A percentile compares a stretch with the other conserved stretches of the same genome.
Evolutionary conservation across 2,113 vertebrate genomes (phyloP).

Genomic region (Rhinolophus sinicus): DNA sequence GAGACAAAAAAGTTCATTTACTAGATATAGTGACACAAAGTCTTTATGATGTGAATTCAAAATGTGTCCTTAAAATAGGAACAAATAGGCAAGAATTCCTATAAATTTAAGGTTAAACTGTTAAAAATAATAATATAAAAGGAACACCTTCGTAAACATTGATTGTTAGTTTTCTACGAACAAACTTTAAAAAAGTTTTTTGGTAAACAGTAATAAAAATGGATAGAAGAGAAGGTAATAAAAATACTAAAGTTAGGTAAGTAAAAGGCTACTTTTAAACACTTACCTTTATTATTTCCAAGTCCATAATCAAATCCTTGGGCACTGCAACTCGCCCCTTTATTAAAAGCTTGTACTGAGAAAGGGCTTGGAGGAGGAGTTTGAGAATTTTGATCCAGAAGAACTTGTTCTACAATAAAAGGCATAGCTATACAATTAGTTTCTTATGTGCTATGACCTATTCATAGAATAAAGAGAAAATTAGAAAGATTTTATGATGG

Average conservation of each 20-base stretch:
- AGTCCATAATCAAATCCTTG: conserved; percentile 98
- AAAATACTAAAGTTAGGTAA: background rate
- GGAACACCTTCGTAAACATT: background rate
- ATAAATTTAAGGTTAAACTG: background rate
- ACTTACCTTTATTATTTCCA: conserved; percentile 97
- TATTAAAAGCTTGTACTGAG: conserved; percentile 96
- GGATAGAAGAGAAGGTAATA: background rate
- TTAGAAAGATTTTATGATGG: conserved; percentile 5
- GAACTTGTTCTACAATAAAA: conserved; percentile 91
- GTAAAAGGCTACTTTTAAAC: background rate
- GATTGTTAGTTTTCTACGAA: conserved; percentile 14
- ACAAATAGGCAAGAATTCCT: conserved; percentile 34
- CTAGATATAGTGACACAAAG: background rate
- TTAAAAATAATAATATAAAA: background rate
- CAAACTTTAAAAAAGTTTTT: conserved; percentile 40
- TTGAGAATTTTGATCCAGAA: conserved; percentile 94
- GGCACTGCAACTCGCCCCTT: conserved; percentile 90
- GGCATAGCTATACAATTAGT: conserved; percentile 74
- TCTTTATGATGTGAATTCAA: conserved; percentile 4
- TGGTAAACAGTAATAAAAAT: conserved; percentile 12
- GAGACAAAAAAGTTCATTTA: conserved; percentile 24
- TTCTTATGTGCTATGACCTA: background rate
- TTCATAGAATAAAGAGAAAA: conserved; percentile 47
- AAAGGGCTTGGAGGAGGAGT: conserved; percentile 98
- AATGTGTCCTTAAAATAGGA: conserved; percentile 3